Base-by-base conservation (phyloP, 2,797 vertebrate species). In the Pteropus rufus region DNA sequence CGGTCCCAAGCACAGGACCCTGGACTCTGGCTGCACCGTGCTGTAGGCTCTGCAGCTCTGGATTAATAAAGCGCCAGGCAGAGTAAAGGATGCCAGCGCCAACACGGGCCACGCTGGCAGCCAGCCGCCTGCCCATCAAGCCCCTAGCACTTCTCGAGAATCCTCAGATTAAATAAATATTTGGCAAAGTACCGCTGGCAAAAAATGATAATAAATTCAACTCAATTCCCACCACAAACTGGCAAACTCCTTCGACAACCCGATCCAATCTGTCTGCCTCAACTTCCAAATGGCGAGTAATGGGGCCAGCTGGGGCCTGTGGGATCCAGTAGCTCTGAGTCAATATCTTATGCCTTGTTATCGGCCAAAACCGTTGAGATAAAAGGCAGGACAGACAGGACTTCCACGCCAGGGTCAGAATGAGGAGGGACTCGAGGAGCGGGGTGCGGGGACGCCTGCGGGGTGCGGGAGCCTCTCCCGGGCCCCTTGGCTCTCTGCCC, bases 81-180 rank as follows among this genome's bases (percentile, higher is more conserved):
- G 76, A 79, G 62, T 14, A 29, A 84, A 70, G 52, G 89, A n/a
- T 88, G 93, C 85, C 97, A 89, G 73, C 46, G 60, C 86, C 56
- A 39, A 95, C 39, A 69, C 3, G 19, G 77, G 73, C 82, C 49
- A 10, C 0, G 10, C 84, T 95, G 93, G 96, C 96, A 75, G 65
- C 84, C 90, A 16, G 70, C 85, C 19, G 3, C 60, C 94, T 83
- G 93, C 96, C 86, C 67, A 31, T 92, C 96, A 89, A 92, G 86
- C 5, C 89, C 80, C 49, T 24, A 36, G 72, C 96, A 76, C 94
- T 70, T 46, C 79, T 83, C 77, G 26, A 62, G 76, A 89, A 95
- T 91, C 84, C 90, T 95, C 94, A 52, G 93, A 97, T 95, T 92
- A 91, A 95, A 95, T 91, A 95, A 92, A 89, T 96, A 95, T 58